Percentiles rank a stretch among this genome's conserved stretches.
phyloP scores from a whole-genome alignment of 2,797 vertebrate species.

The Ctenochaetus hawaiiensis region DNA sequence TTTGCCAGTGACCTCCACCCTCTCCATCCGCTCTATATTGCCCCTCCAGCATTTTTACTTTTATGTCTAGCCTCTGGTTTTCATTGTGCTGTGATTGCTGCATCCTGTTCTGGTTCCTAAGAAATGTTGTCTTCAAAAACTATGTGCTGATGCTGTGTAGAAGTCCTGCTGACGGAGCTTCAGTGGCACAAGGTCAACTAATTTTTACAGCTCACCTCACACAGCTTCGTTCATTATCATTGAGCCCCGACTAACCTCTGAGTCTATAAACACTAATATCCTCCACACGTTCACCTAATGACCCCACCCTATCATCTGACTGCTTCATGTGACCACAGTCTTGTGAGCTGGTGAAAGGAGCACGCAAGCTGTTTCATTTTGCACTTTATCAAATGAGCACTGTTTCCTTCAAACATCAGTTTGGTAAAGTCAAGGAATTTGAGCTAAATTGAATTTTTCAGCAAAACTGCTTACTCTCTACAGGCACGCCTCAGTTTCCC shows the following conservation, averaged over 20 bases:
- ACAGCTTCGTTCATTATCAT: slow-evolving; percentile 46
- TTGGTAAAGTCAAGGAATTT: slow-evolving; percentile 28
- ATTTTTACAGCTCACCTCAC: slow-evolving; percentile 50
- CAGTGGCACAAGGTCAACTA: slow-evolving; percentile 41
- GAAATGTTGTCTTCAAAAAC: slow-evolving; percentile 59
- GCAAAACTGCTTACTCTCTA: slow-evolving; percentile 31
- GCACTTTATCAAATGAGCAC: slow-evolving; percentile 7
- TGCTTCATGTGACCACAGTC: slow-evolving; percentile 25
- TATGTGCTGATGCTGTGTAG: slow-evolving; percentile 66
- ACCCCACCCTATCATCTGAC: slow-evolving; percentile 40
- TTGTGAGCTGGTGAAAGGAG: slow-evolving; percentile 19
- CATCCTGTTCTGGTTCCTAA: slow-evolving; percentile 58
- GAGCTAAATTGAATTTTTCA: slow-evolving; percentile 17
- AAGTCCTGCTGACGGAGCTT: slow-evolving; percentile 60
- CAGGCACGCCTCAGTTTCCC: slow-evolving; percentile 42
- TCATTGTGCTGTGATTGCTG: slow-evolving; percentile 49
- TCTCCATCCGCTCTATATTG: slow-evolving; percentile 28
- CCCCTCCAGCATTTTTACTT: slow-evolving; percentile 39
- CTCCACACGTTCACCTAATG: slow-evolving; percentile 30
- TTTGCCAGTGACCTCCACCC: slow-evolving; percentile 32
- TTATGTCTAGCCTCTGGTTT: slow-evolving; percentile 57
- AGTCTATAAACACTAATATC: slow-evolving; percentile 38
- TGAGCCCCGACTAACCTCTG: slow-evolving; percentile 30
- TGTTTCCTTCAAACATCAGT: neutral
- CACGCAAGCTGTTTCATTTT: neutral